phyloP scores from a whole-genome alignment of 1,140 invertebrate genomes.

The Pomacea maculata region DNA sequence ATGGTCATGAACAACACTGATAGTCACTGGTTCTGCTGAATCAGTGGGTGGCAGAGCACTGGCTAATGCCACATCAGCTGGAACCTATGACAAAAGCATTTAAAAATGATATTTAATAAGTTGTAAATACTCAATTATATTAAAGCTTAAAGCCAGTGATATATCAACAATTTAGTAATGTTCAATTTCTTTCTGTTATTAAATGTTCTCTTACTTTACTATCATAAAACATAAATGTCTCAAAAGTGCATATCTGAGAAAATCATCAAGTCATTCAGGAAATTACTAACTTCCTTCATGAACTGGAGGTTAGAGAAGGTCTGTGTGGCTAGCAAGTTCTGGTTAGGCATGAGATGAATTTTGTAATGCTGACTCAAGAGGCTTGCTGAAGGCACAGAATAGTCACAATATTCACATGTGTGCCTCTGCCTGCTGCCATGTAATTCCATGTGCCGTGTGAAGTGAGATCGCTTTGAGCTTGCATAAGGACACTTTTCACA shows the following conservation, averaged over 20 bases:
- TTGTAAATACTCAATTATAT: not conserved
- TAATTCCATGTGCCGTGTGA: conserved; percentile 81
- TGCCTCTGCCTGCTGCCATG: conserved; percentile 86
- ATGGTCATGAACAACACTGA: conserved; percentile 60
- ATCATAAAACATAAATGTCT: not conserved
- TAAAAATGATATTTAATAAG: not conserved
- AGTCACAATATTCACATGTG: conserved; percentile 86
- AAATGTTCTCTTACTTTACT: too few relatives aligned
- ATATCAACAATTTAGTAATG: too few relatives aligned
- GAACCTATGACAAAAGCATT: conserved; percentile 32
- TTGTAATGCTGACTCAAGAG: conserved; percentile 60
- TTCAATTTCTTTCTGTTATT: too few relatives aligned
- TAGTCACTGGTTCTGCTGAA: conserved; percentile 43
- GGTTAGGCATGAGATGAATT: conserved; percentile 60
- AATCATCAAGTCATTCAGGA: not conserved
- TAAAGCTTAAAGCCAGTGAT: too few relatives aligned
- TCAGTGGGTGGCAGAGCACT: conserved; percentile 53
- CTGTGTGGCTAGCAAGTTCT: conserved; percentile 61
- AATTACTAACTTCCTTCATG: conserved; percentile 43
- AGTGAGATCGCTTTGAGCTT: conserved; percentile 86
- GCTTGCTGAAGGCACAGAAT: conserved; percentile 75
- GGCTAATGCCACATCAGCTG: conserved; percentile 60
- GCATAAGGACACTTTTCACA: conserved; percentile 83
- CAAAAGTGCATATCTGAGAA: not conserved
- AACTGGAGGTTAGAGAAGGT: conserved; percentile 59